Evolutionary conservation across 2,888 invertebrate species (phyloP).

Genomic region (Morpho achilles): DNA sequence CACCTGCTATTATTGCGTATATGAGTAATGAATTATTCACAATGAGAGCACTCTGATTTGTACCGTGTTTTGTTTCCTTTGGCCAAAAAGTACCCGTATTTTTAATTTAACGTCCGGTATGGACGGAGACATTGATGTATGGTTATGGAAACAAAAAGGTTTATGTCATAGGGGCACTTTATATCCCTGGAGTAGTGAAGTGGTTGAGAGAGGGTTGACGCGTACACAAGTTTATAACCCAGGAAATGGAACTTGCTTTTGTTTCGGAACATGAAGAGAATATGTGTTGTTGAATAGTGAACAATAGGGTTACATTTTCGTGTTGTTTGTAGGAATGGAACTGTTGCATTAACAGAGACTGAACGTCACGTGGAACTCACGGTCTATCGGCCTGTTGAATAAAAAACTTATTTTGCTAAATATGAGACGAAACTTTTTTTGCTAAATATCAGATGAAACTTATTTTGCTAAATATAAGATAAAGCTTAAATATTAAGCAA

Average conservation of each 20-base stretch:
- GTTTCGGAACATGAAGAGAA: slow-evolving; percentile 1
- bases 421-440: too few species aligned
- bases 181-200: slow-evolving; percentile 10
- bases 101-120: slow-evolving; percentile 15
- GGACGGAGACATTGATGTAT: slow-evolving; percentile 23
- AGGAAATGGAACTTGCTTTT: slow-evolving; percentile 18
- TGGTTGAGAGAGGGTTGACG: slow-evolving; percentile 22
- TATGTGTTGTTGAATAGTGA: slow-evolving; percentile 1
- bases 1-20: slow-evolving; percentile 63
- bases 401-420: too few species aligned
- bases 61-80: slow-evolving; percentile 48
- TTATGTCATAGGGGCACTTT: slow-evolving; percentile 23
- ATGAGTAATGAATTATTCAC: slow-evolving; percentile 65
- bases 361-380: too few species aligned
- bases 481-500: too few species aligned
- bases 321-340: background rate
- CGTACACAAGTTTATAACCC: slow-evolving; percentile 21
- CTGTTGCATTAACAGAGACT: too few species aligned
- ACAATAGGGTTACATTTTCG: background rate
- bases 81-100: slow-evolving; percentile 11
- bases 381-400: too few species aligned
- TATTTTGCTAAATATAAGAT: too few species aligned
- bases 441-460: too few species aligned
- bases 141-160: slow-evolving; percentile 25
- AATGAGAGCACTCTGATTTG: slow-evolving; percentile 48